Evolutionary conservation across 2,888 invertebrate genomes (phyloP).

Genomic region (Julus scandinavius): DNA sequence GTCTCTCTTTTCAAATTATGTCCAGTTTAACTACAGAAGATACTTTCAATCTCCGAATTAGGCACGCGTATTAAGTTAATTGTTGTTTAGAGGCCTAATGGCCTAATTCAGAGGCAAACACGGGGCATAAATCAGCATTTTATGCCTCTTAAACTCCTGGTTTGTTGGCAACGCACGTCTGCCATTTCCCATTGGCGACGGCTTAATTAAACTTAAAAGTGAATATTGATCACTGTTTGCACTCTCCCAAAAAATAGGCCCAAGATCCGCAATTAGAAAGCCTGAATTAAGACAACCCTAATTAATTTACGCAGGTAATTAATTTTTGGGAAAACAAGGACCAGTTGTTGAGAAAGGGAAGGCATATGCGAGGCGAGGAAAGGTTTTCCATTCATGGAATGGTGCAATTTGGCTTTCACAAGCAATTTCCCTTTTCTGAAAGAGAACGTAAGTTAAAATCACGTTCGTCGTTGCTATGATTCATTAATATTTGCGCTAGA

Average conservation of each 20-base stretch:
- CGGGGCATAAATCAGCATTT: background rate
- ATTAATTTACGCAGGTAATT: slow-evolving; percentile 1
- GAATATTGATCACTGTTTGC: background rate
- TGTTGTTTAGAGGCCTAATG: slow-evolving; percentile 1
- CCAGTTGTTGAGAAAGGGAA: background rate
- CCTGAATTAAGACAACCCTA: background rate
- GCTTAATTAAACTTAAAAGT: slow-evolving; percentile 1
- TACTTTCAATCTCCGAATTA: background rate
- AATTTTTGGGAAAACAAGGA: background rate
- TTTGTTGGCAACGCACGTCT: background rate
- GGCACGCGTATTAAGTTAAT: background rate
- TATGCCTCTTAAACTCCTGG: background rate
- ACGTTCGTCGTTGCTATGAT: no score
- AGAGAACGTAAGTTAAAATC: no score
- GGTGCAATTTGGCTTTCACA: background rate
- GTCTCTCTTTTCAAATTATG: background rate
- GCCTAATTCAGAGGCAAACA: background rate
- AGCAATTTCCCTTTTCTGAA: no score
- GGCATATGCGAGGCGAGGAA: background rate
- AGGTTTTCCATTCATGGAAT: background rate
- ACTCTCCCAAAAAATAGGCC: background rate
- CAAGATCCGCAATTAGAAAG: background rate
- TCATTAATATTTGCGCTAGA: no score
- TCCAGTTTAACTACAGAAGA: background rate
- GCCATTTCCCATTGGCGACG: background rate